These are phyloP conservation scores for Callopanchax toddi DNA, from an alignment of 2,113 vertebrate species.

Conservation along the genomic window DNA sequence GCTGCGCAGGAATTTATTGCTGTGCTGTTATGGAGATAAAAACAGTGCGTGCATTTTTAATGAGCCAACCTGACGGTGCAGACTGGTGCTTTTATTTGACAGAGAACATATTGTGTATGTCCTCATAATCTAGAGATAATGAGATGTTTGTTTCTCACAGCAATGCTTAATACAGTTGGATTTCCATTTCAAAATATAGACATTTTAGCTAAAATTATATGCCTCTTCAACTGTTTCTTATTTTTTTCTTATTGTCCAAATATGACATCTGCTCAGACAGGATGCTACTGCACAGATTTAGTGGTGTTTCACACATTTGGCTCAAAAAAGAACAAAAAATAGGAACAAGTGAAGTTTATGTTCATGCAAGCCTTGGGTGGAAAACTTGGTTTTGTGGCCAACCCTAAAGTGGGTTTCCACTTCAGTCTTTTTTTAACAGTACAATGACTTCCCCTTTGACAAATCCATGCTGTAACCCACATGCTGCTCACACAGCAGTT, in stretches of 20 bases:
- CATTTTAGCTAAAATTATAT: background rate
- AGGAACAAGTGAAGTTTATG: background rate
- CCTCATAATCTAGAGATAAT: background rate
- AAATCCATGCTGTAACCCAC: slow-evolving; percentile 23
- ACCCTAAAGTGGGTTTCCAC: background rate
- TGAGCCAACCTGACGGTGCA: slow-evolving; percentile 15
- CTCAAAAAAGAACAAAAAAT: background rate
- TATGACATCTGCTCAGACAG: background rate
- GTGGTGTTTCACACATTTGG: background rate
- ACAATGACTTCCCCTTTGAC: slow-evolving; percentile 50
- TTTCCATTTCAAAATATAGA: background rate
- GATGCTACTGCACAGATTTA: background rate
- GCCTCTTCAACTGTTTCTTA: background rate
- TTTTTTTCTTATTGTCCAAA: too few relatives aligned
- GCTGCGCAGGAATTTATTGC: slow-evolving; percentile 36
- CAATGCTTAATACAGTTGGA: background rate
- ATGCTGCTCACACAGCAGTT: slow-evolving; percentile 15
- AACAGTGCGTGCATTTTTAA: slow-evolving; percentile 33
- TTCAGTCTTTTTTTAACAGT: slow-evolving; percentile 8
- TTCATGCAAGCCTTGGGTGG: background rate
- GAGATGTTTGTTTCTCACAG: background rate
- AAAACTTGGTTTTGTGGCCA: slow-evolving; percentile 8
- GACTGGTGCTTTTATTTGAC: slow-evolving; percentile 4
- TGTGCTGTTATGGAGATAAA: slow-evolving; percentile 17
- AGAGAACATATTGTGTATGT: background rate